phyloP scores from a whole-genome alignment of 2,797 vertebrate species.

The Hylomyscus alleni region DNA sequence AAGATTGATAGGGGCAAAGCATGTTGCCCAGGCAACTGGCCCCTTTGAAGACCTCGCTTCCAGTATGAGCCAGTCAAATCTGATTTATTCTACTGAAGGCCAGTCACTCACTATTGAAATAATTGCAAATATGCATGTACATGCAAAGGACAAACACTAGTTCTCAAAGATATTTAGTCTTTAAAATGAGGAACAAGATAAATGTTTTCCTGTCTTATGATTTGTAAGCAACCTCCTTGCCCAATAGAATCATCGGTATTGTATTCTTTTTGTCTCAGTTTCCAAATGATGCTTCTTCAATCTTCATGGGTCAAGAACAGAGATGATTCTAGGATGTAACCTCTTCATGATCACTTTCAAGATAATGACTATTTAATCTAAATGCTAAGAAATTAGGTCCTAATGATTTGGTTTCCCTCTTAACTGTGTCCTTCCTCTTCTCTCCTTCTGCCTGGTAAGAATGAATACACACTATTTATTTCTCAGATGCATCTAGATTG shows the following conservation, averaged over 20 bases:
- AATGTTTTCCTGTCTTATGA: constrained; percentile 30
- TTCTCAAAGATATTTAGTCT: neutral
- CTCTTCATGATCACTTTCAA: neutral
- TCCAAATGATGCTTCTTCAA: neutral
- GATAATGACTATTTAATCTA: neutral
- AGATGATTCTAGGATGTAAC: neutral
- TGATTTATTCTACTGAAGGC: neutral
- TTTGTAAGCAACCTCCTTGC: neutral
- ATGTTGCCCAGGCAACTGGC: neutral
- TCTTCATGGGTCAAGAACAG: neutral
- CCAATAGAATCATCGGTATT: constrained; percentile 14
- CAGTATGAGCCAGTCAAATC: neutral
- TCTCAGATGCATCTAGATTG: neutral
- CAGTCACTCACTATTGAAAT: constrained; percentile 6
- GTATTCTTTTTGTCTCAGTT: neutral
- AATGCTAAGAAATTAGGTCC: neutral
- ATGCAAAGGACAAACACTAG: neutral
- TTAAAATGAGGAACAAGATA: neutral
- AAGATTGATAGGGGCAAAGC: neutral
- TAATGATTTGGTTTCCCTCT: constrained; percentile 18
- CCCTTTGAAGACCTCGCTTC: neutral
- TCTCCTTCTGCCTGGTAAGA: constrained; percentile 10
- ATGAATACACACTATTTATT: neutral
- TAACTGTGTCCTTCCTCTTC: neutral
- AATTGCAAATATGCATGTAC: neutral